A percentile compares a stretch with the other conserved stretches of the same genome.
phyloP scores from a whole-genome alignment of 1,140 invertebrate species.

The Hylaeus volcanicus region DNA sequence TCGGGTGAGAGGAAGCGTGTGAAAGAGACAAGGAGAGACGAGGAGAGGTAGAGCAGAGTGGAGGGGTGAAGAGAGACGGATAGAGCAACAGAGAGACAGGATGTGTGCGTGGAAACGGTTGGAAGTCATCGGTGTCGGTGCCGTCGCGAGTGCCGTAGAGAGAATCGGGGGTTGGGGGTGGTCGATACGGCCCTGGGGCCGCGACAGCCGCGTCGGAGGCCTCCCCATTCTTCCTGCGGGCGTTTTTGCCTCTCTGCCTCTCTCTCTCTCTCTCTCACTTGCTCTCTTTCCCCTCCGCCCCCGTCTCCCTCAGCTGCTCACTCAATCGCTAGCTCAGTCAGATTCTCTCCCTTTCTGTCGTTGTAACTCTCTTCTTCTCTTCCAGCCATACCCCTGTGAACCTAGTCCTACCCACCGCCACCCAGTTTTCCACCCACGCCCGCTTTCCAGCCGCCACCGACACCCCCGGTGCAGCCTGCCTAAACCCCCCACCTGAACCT shows the following conservation, averaged over 20 bases:
- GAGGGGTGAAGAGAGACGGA: conserved; percentile 24
- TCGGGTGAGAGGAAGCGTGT: conserved; percentile 3
- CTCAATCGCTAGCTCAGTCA: not conserved
- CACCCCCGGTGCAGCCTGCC: conserved; percentile 57
- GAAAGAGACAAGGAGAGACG: conserved; percentile 26
- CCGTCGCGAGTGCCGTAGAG: conserved; percentile 54
- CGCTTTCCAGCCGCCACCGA: conserved; percentile 58
- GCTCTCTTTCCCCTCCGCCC: conserved; percentile 2
- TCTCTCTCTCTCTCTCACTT: conserved; percentile 27
- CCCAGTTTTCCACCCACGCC: conserved; percentile 60
- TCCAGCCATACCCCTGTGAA: conserved; percentile 40
- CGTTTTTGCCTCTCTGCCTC: conserved; percentile 74
- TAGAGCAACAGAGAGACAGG: conserved; percentile 55
- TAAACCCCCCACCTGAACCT: conserved; percentile 62
- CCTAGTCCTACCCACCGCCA: conserved; percentile 48
- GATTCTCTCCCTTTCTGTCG: not conserved
- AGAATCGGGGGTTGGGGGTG: conserved; percentile 65
- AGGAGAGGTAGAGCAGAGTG: conserved; percentile 16
- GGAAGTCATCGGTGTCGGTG: conserved; percentile 62
- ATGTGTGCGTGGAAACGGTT: conserved; percentile 62
- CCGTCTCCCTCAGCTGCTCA: not conserved
- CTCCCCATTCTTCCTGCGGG: conserved; percentile 78
- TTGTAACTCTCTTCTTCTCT: conserved; percentile 9
- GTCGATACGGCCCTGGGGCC: conserved; percentile 79
- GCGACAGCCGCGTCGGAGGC: conserved; percentile 76